phyloP scores from a whole-genome alignment of 2,797 vertebrate species.

The Cephalopachus bancanus region DNA sequence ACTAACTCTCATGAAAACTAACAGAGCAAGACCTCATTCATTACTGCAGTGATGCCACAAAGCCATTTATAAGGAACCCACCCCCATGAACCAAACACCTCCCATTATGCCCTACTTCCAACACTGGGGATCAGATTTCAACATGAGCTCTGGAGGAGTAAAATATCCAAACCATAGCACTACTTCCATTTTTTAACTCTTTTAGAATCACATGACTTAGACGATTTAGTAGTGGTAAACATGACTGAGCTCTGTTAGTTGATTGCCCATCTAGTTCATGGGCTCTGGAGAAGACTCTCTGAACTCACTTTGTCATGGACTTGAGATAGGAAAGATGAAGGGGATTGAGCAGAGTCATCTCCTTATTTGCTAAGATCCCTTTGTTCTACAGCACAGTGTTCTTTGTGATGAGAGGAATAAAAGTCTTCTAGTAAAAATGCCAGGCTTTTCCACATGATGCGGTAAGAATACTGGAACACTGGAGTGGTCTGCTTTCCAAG shows the following conservation, averaged over 20 bases:
- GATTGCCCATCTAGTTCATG: not conserved
- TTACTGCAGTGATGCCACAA: not conserved
- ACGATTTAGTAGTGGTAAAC: not conserved
- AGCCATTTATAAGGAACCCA: not conserved
- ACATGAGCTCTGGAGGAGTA: not conserved
- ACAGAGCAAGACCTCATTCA: not conserved
- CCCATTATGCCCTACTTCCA: not conserved
- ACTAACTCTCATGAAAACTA: not conserved
- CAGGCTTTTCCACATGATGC: conserved; percentile 1
- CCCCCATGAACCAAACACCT: not conserved
- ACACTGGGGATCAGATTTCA: not conserved
- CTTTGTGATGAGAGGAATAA: not conserved
- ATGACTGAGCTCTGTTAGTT: not conserved
- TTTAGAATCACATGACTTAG: not conserved
- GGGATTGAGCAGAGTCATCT: not conserved
- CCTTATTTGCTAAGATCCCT: not conserved
- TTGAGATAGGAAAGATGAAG: not conserved
- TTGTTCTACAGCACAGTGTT: not conserved
- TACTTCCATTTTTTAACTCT: not conserved
- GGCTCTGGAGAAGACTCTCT: conserved; percentile 18
- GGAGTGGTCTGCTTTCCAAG: not conserved
- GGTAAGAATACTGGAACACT: not conserved
- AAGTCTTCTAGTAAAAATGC: not conserved
- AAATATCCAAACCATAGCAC: not conserved
- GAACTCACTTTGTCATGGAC: not conserved